Evolutionary conservation across 1,140 invertebrate species (phyloP), one percentile per base, ranked within the genome.

Genomic region (Scaptodrosophila lebanonensis): DNA sequence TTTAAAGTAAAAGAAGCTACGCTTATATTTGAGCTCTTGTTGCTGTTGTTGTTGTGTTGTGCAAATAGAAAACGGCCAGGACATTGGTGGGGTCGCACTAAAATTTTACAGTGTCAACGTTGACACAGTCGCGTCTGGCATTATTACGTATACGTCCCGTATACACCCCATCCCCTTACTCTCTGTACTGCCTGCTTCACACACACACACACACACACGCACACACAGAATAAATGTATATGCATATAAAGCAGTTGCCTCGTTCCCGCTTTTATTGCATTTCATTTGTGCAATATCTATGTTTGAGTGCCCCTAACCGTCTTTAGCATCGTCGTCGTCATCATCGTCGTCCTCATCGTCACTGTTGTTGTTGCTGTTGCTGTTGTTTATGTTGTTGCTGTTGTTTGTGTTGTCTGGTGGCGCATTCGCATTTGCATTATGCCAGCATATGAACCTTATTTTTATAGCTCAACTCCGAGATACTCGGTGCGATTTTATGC

Each of bases 211-310:
- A 54, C 20, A 16, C 20, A 38, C 16, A 57, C 51, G 25, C 36
- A 53, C 33, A 38, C 15, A 56, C 66, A 75, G 76, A 75, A 75
- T n/a, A n/a, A n/a, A n/a, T n/a, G n/a, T n/a, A 75, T 75, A 75
- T 75, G 71, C 71, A 75, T 75, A 75, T 77, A 75, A 75, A 76
- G n/a, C n/a, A 77, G 71, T 75, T 72, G 66, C 64, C 61, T 66
- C 48, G 52, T 50, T 59, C 68, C 66, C 54, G 59, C 65, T 72
- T 59, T 63, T 77, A 62, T 75, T 66, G 71, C 71, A 76, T 75
- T 76, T 61, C 53, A 57, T 39, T 50, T 51, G 49, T 20, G 30
- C 45, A 53, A 59, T 54, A 66, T n/a, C n/a, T n/a, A n/a, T n/a
- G n/a, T n/a, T n/a, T n/a, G n/a, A n/a, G n/a, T n/a, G n/a, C n/a